These are phyloP conservation scores for Dasypolia templi DNA, from an alignment of 2,888 invertebrate genomes.

Conservation along the genomic window DNA sequence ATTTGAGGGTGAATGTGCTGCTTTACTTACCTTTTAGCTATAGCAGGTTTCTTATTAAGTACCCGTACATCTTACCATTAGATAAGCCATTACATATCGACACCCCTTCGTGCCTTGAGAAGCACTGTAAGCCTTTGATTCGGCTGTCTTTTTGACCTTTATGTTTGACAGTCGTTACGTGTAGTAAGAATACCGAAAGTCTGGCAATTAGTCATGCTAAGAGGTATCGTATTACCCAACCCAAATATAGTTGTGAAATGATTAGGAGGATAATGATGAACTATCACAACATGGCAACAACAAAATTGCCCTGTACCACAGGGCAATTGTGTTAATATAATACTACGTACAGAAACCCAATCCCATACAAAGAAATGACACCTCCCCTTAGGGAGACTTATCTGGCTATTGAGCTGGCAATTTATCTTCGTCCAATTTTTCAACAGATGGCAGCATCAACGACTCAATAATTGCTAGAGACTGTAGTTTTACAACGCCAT, in stretches of 20 bases:
- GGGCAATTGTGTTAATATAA: no score
- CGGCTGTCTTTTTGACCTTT: not conserved
- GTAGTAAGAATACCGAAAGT: not conserved
- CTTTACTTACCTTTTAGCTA: not conserved
- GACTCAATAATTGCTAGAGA: no score
- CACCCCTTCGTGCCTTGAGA: no score
- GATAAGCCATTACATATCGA: not conserved
- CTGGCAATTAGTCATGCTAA: not conserved
- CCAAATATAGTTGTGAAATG: not conserved
- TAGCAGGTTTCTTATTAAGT: not conserved
- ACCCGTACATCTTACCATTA: not conserved
- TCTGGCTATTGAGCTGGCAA: no score
- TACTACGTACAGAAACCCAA: no score
- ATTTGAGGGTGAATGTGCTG: not conserved
- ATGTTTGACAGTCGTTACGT: not conserved
- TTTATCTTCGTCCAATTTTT: no score
- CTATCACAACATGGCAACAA: not conserved
- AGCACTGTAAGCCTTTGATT: not conserved
- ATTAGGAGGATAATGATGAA: not conserved
- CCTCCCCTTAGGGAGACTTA: no score
- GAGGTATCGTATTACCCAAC: not conserved
- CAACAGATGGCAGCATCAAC: no score
- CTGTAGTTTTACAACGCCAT: no score
- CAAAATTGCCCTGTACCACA: not conserved
- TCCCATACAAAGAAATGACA: no score